Percentiles rank a stretch among this genome's conserved stretches.
Conservation (phyloP, 2,888 invertebrate genomes). For the Chrysodeixis includens region DNA sequence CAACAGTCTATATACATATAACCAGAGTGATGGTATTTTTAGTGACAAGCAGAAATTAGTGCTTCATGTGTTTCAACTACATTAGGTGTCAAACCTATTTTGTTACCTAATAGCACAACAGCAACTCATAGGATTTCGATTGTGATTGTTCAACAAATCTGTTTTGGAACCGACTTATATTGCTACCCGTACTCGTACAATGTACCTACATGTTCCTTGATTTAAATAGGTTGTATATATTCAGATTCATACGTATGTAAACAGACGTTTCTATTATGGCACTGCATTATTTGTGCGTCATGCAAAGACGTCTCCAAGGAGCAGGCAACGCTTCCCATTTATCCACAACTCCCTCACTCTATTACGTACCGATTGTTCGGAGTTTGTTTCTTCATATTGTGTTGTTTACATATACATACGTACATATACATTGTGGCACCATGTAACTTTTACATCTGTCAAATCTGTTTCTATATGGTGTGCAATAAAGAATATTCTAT, state of each 20-base stretch:
- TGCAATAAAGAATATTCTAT: too few relatives aligned
- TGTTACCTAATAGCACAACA: too few relatives aligned
- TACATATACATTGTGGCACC: background rate
- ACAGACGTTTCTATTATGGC: conserved; percentile 11
- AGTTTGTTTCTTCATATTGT: background rate
- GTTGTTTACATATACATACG: background rate
- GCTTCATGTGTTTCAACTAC: too few relatives aligned
- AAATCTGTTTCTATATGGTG: too few relatives aligned
- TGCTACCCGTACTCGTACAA: background rate
- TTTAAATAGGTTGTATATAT: background rate
- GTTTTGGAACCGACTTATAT: too few relatives aligned
- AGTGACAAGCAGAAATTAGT: too few relatives aligned
- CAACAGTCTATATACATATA: too few relatives aligned
- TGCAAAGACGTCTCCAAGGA: conserved; percentile 7
- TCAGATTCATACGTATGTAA: conserved; percentile 4
- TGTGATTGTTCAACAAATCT: too few relatives aligned
- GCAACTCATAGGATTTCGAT: too few relatives aligned
- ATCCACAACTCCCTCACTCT: conserved; percentile 4
- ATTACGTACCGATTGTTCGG: conserved; percentile 1
- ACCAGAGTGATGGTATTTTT: too few relatives aligned
- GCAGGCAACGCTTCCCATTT: background rate
- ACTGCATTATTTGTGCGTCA: conserved; percentile 16
- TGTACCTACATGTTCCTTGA: background rate
- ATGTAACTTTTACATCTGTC: too few relatives aligned
- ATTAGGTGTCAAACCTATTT: too few relatives aligned